Conservation (phyloP, 2,797 vertebrate genomes). For the Galagoides demidoff region DNA sequence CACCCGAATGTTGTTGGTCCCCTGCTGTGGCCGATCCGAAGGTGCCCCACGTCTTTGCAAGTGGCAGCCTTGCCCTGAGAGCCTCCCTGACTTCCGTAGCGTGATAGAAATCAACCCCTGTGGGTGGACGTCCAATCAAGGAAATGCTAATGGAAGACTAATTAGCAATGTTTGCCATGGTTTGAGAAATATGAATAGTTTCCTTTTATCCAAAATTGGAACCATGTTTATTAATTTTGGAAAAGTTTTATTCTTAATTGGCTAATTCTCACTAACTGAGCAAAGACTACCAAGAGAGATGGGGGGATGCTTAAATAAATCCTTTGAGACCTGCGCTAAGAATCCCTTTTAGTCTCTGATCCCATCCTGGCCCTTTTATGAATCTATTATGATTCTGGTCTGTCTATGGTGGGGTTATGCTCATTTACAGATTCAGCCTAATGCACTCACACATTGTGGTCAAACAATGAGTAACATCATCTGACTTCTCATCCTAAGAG, state of each 20-base stretch:
- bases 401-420: not conserved
- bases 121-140: not conserved
- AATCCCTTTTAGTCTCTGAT: not conserved
- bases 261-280: not conserved
- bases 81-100: not conserved
- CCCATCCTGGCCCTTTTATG: not conserved
- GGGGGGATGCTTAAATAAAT: not conserved
- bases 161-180: not conserved
- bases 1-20: no score
- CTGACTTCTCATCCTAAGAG: not conserved
- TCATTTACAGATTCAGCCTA: not conserved
- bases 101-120: not conserved
- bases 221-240: not conserved
- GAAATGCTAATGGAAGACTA: not conserved
- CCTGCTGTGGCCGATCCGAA: not conserved
- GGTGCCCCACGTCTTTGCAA: not conserved
- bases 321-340: not conserved
- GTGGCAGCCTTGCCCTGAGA: not conserved
- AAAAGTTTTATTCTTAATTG: conserved; percentile 24
- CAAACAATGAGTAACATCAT: not conserved
- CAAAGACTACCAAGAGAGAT: not conserved
- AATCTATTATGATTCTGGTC: not conserved
- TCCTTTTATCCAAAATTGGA: not conserved
- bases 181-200: not conserved
- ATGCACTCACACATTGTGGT: not conserved